These are phyloP conservation scores for Macropis europaea DNA, from an alignment of 2,888 invertebrate genomes.

Conservation along the genomic window DNA sequence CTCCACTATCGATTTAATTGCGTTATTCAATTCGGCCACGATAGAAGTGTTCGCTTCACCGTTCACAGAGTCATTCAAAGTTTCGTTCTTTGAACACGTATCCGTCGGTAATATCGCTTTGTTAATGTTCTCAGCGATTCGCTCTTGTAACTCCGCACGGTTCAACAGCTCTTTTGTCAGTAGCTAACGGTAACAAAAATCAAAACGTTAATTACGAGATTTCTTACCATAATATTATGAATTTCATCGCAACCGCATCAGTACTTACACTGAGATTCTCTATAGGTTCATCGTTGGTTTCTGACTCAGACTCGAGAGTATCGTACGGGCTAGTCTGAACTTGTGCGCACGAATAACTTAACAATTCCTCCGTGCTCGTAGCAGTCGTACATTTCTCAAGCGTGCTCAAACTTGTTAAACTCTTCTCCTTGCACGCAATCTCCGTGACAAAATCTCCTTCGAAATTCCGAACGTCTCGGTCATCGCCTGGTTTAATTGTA, in stretches of 20 bases:
- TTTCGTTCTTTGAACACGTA: slow-evolving; percentile 61
- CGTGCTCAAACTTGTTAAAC: neutral
- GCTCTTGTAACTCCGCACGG: slow-evolving; percentile 81
- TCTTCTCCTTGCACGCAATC: neutral
- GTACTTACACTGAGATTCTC: slow-evolving; percentile 75
- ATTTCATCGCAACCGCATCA: neutral
- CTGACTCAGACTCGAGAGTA: slow-evolving; percentile 67
- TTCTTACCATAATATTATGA: neutral
- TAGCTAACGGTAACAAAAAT: slow-evolving; percentile 68
- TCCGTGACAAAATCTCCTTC: neutral
- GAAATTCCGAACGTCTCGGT: neutral
- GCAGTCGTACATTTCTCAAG: slow-evolving; percentile 65
- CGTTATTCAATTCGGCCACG: slow-evolving; percentile 79
- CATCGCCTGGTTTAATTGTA: neutral
- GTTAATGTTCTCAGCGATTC: slow-evolving; percentile 82
- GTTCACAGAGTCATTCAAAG: slow-evolving; percentile 58
- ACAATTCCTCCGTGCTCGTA: slow-evolving; percentile 74
- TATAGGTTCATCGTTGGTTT: slow-evolving; percentile 71
- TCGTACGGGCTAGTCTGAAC: slow-evolving; percentile 75
- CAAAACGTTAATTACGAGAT: neutral
- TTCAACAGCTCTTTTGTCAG: slow-evolving; percentile 80
- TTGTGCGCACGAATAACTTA: slow-evolving; percentile 69
- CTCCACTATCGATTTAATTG: slow-evolving; percentile 81
- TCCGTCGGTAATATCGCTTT: slow-evolving; percentile 76
- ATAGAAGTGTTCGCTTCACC: slow-evolving; percentile 72